phyloP scores from a whole-genome alignment of 2,797 vertebrate species.

The Notolepis coatsorum region DNA sequence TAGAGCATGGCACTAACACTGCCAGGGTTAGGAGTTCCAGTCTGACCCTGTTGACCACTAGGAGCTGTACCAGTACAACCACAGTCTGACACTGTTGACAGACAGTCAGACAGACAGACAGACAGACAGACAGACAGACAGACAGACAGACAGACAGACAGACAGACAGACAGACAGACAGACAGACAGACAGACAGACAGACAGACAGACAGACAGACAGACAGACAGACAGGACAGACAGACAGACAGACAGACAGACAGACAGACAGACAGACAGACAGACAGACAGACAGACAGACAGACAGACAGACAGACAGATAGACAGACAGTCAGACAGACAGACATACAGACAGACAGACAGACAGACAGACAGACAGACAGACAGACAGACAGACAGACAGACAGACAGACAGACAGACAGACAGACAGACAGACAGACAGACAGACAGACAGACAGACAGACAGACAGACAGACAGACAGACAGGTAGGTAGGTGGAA shows the following conservation, averaged over 20 bases:
- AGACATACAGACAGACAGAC: neutral
- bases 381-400: neutral
- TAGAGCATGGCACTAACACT: too few relatives aligned
- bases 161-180: neutral
- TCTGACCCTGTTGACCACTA: too few relatives aligned
- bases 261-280: constrained; percentile 1
- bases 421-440: neutral
- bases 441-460: neutral
- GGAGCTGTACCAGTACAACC: too few relatives aligned
- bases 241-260: constrained; percentile 1
- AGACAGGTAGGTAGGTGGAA: too few relatives aligned
- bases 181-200: constrained; percentile 3
- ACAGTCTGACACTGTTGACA: too few relatives aligned
- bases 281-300: neutral
- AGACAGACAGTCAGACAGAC: too few relatives aligned
- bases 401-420: neutral
- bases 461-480: too few relatives aligned
- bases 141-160: constrained; percentile 15
- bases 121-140: neutral
- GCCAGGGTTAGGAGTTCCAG: too few relatives aligned
- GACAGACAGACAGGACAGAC: neutral
- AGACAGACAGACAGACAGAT: neutral
- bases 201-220: constrained; percentile 1
- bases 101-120: constrained; percentile 19
- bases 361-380: constrained; percentile 1